A percentile compares a stretch with the other conserved stretches of the same genome.
Evolutionary conservation across 2,113 vertebrate species (phyloP).

Genomic region (Ellobius talpinus): DNA sequence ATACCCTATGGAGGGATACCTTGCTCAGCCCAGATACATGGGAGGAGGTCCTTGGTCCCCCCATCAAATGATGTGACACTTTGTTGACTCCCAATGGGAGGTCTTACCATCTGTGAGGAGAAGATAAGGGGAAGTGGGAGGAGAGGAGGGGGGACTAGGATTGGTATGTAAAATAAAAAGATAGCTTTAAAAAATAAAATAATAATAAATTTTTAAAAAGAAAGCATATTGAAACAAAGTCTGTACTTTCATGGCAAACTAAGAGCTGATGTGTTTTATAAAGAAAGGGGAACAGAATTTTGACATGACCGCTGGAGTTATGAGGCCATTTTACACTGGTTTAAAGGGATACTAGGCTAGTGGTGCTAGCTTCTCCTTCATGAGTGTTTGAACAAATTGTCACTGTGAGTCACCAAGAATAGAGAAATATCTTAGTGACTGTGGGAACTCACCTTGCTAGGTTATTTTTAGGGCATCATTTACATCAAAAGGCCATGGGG

Average conservation of each 20-base stretch:
- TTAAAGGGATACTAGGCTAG: background rate
- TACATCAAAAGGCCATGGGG: background rate
- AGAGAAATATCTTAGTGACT: conserved; percentile 34
- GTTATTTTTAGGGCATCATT: conserved; percentile 69
- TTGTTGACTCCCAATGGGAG: no score
- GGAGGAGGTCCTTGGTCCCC: no score
- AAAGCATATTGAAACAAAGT: conserved; percentile 15
- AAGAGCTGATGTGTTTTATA: conserved; percentile 46
- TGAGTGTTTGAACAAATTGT: background rate
- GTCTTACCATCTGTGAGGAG: no score
- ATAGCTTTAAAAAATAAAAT: no score
- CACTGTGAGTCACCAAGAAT: conserved; percentile 59
- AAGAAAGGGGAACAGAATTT: conserved; percentile 45
- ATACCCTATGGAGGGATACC: no score
- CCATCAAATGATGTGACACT: no score
- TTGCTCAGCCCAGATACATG: no score
- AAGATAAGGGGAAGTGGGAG: no score
- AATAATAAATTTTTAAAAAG: no score
- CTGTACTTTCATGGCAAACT: conserved; percentile 11
- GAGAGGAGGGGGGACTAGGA: no score
- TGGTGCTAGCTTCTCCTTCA: background rate
- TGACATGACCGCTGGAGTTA: background rate
- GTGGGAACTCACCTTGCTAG: conserved; percentile 30
- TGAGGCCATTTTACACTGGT: conserved; percentile 20
- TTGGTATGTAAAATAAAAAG: no score